Evolutionary conservation across 64 coral and sea anemone genomes (phyloP).

Genomic region (Acropora yongei): DNA sequence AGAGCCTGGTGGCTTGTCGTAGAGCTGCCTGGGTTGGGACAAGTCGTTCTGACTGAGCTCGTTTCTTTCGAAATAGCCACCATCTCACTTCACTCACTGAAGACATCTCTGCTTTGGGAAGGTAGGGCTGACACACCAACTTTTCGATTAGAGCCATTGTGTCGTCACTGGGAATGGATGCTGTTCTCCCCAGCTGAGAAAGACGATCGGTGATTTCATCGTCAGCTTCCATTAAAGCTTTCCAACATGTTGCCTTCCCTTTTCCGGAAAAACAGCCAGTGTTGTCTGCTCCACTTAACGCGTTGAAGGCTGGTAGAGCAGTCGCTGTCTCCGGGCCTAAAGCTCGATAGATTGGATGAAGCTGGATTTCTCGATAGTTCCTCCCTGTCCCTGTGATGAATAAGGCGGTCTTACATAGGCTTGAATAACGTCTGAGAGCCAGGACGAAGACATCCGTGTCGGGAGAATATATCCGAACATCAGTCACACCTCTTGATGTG

Average conservation of each 20-base stretch:
- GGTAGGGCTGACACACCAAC: no score
- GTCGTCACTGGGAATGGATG: no score
- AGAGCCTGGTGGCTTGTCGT: no score
- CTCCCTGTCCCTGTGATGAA: slow-evolving; percentile 39
- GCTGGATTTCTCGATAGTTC: slow-evolving; percentile 2
- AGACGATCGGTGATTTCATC: neutral
- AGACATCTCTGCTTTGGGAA: no score
- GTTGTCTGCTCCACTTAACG: slow-evolving; percentile 9
- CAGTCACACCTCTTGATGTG: slow-evolving; percentile 27
- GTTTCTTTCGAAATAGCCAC: no score
- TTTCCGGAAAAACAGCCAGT: slow-evolving; percentile 17
- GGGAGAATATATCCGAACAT: slow-evolving; percentile 17
- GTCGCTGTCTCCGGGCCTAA: slow-evolving; percentile 24
- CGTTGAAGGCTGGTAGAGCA: slow-evolving; percentile 18
- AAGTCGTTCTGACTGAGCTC: no score
- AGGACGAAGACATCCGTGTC: slow-evolving; percentile 50
- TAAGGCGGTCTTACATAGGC: neutral
- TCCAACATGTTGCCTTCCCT: slow-evolving; percentile 28
- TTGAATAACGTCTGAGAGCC: slow-evolving; percentile 32
- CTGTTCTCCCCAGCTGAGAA: no score
- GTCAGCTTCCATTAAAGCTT: slow-evolving; percentile 7
- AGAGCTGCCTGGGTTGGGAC: no score
- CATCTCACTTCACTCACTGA: no score
- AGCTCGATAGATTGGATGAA: neutral
- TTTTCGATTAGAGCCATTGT: no score